A percentile compares a stretch with the other conserved stretches of the same genome.
These are phyloP conservation scores for Diplodus sargus DNA, from an alignment of 2,797 vertebrate species.

Conservation along the genomic window DNA sequence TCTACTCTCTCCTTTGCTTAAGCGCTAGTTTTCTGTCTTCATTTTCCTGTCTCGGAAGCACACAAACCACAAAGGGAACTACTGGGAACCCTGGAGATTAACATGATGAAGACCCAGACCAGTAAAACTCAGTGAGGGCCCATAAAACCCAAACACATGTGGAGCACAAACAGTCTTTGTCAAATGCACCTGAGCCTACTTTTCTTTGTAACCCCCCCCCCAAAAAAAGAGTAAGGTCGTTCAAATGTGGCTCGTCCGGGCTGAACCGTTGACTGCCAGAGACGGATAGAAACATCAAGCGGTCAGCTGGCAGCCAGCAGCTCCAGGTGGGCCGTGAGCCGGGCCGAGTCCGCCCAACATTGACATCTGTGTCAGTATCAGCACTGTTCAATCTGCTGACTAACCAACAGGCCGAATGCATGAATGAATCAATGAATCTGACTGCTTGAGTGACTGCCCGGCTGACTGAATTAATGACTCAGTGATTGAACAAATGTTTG, in stretches of 20 bases:
- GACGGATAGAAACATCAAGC: slow-evolving; percentile 78
- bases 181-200: slow-evolving; percentile 33
- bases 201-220: slow-evolving; percentile 4
- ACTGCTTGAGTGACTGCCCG: slow-evolving; percentile 31
- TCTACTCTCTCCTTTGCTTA: neutral
- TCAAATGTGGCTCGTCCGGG: slow-evolving; percentile 16
- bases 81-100: slow-evolving; percentile 21
- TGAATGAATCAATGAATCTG: slow-evolving; percentile 55
- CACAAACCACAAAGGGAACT: neutral
- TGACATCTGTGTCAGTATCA: slow-evolving; percentile 62
- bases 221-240: slow-evolving; percentile 27
- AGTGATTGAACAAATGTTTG: slow-evolving; percentile 62
- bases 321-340: slow-evolving; percentile 68
- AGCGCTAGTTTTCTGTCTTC: neutral
- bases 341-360: slow-evolving; percentile 22
- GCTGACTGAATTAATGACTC: slow-evolving; percentile 54
- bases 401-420: slow-evolving; percentile 21
- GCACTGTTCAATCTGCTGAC: slow-evolving; percentile 25
- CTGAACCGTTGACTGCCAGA: neutral
- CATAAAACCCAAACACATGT: slow-evolving; percentile 32
- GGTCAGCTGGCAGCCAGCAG: slow-evolving; percentile 63
- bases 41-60: slow-evolving; percentile 1
- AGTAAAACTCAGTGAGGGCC: slow-evolving; percentile 35
- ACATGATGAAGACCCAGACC: slow-evolving; percentile 15
- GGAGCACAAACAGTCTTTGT: slow-evolving; percentile 31